Evolutionary conservation across 2,113 vertebrate species (phyloP), one percentile per base, ranked within the genome.

Genomic region (Bothrops jararaca): DNA sequence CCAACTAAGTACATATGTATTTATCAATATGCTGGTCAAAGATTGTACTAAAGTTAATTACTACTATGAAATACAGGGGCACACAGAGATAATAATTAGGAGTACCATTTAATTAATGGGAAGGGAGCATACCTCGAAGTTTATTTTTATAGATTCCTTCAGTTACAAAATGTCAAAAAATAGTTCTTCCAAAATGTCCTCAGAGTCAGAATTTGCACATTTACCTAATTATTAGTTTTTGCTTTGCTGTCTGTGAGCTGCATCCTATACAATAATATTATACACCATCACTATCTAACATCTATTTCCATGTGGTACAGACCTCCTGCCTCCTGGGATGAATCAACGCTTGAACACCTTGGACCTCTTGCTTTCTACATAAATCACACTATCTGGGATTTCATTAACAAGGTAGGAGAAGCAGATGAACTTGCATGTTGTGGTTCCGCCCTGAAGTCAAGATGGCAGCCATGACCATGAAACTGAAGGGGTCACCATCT

Each of bases 301-400:
- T 56, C 54, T 87, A 18, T 48, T 80, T 4, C 88, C 0, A 0
- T 3, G 0, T 91, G 53, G 13, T 0, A 2, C 95, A 98, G 98
- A 95, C n/a, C 91, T 26, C 97, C 97, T 1, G 23, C 18, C 0
- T 93, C 95, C 90, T 98, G 98, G 98, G 95, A 95, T 34, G 48
- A 95, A 4, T 85, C 0, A 42, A 94, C 93, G 0, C 93, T 98
- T 22, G 93, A 64, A 60, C 48, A 53, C 0, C 3, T 98, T 56
- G 97, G 97, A 23, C 89, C 74, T 0, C 96, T 98, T 0, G 89
- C 94, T 45, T 91, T 95, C 85, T 94, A 96, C 3, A 80, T 97
- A 94, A 95, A 95, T 91, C 74, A 89, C 29, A 91, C 85, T 54
- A 96, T 96, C 0, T 96, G 97, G 97, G 26, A 87, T 1, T 69